A percentile compares a stretch with the other conserved stretches of the same genome.
These are phyloP conservation scores for Falcaria lacertinaria DNA, from an alignment of 2,888 invertebrate species.

Conservation along the genomic window DNA sequence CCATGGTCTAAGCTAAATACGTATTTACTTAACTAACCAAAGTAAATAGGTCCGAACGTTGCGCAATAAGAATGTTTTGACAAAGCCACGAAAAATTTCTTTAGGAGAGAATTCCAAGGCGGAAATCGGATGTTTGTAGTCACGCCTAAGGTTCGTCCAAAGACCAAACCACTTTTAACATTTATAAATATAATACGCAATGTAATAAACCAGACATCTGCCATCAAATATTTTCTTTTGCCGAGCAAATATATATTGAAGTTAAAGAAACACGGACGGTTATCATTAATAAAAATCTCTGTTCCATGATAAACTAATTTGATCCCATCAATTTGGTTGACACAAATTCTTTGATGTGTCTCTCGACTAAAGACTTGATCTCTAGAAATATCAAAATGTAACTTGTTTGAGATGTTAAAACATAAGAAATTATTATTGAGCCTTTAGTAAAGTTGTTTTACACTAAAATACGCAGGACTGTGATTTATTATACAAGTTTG, in stretches of 20 bases:
- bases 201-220: neutral
- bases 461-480: constrained; percentile 22
- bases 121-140: too few species aligned
- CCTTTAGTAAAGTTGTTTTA: constrained; percentile 26
- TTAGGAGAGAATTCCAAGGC: too few species aligned
- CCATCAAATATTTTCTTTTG: neutral
- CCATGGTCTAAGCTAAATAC: too few species aligned
- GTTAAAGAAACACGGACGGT: neutral
- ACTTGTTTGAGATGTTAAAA: neutral
- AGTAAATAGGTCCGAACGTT: too few species aligned
- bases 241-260: neutral
- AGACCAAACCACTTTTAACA: too few species aligned
- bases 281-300: neutral
- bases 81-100: too few species aligned
- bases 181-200: too few species aligned
- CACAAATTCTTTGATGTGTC: constrained; percentile 49
- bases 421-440: neutral
- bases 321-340: constrained; percentile 42
- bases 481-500: constrained; percentile 32
- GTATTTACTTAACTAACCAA: too few species aligned
- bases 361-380: constrained; percentile 25
- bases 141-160: too few species aligned
- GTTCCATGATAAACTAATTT: constrained; percentile 36
- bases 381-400: constrained; percentile 19
- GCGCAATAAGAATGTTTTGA: too few species aligned